Evolutionary conservation across 2,888 invertebrate genomes (phyloP).

Genomic region (Limnephilus lunatus): DNA sequence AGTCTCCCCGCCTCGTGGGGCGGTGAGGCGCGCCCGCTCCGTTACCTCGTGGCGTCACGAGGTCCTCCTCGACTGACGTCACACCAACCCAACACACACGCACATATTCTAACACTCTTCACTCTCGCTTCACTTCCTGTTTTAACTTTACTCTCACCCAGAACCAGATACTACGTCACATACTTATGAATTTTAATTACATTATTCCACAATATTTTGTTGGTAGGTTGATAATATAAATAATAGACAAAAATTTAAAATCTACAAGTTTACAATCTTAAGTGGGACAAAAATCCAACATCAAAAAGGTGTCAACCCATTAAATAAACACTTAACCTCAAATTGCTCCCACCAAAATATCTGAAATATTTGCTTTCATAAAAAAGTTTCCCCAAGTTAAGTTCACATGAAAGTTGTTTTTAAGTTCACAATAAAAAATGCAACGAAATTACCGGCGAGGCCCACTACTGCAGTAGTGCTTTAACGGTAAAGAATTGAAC

Average conservation of each 20-base stretch:
- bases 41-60: constrained; percentile 46
- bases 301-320: neutral
- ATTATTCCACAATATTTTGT: neutral
- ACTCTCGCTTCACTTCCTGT: neutral
- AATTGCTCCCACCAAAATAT: neutral
- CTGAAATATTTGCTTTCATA: neutral
- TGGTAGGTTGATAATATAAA: neutral
- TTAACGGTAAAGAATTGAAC: constrained; percentile 45
- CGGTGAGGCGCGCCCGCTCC: constrained; percentile 28
- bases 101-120: constrained; percentile 17
- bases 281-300: neutral
- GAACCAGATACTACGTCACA: constrained; percentile 27
- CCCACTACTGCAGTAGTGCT: constrained; percentile 33
- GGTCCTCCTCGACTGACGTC: constrained; percentile 21
- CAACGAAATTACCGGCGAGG: neutral
- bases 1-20: constrained; percentile 40
- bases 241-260: too few species aligned
- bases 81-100: neutral
- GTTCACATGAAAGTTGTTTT: neutral
- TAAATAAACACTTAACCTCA: neutral
- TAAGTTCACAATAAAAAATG: neutral
- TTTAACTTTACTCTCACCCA: neutral
- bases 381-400: neutral
- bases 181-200: neutral
- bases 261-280: neutral